Conservation (phyloP, 2,797 vertebrate species). For the Sandelia bainsii region DNA sequence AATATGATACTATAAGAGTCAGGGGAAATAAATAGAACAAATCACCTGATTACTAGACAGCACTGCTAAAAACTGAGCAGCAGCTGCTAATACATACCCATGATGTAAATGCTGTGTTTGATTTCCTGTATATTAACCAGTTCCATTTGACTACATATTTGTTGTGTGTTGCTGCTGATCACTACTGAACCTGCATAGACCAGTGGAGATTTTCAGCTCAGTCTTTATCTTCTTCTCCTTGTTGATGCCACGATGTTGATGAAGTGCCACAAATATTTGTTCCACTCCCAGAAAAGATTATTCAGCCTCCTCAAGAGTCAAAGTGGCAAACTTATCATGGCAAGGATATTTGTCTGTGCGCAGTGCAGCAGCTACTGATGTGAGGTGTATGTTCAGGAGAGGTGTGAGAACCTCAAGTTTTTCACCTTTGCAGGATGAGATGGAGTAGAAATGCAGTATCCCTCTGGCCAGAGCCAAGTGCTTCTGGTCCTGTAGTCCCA, state of each 20-base stretch:
- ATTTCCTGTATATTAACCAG: not conserved
- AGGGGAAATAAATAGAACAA: slow-evolving; percentile 72
- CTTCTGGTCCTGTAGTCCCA: slow-evolving; percentile 77
- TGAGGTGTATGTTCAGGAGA: slow-evolving; percentile 66
- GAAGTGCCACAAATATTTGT: slow-evolving; percentile 73
- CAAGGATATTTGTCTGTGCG: slow-evolving; percentile 77
- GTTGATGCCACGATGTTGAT: slow-evolving; percentile 59
- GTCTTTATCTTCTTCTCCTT: slow-evolving; percentile 76
- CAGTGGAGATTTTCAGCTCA: slow-evolving; percentile 73
- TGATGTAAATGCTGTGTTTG: not conserved
- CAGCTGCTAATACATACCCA: not conserved
- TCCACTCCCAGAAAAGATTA: slow-evolving; percentile 76
- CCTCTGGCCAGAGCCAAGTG: slow-evolving; percentile 66
- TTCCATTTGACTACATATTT: not conserved
- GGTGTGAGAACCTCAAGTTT: slow-evolving; percentile 53
- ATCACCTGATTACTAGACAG: slow-evolving; percentile 50
- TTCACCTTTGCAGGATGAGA: slow-evolving; percentile 51
- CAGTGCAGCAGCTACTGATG: slow-evolving; percentile 67
- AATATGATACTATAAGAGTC: slow-evolving; percentile 53
- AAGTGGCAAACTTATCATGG: not conserved
- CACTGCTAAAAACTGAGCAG: slow-evolving; percentile 32
- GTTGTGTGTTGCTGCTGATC: no score
- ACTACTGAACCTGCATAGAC: slow-evolving; percentile 77
- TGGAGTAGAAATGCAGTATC: slow-evolving; percentile 63
- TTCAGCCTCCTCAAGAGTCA: slow-evolving; percentile 78